Percentiles rank a stretch among this genome's conserved stretches.
phyloP scores from a whole-genome alignment of 2,888 invertebrate species.

The Periphyllus acericola region DNA sequence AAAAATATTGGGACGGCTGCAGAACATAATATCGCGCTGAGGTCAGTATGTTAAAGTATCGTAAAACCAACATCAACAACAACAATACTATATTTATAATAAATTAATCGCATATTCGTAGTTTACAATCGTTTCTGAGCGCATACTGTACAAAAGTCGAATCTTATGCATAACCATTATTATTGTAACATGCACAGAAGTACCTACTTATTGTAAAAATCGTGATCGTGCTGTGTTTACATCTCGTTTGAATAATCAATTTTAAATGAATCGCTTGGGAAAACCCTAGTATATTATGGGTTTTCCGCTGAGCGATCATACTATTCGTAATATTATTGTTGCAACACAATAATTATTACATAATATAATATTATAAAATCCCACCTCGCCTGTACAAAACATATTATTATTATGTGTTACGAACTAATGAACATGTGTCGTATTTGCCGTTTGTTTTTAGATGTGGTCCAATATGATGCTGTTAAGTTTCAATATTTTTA shows the following conservation, averaged over 20 bases:
- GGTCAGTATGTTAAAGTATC: not conserved
- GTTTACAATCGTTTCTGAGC: too few species aligned
- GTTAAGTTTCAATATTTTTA: not conserved
- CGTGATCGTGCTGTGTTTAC: not conserved
- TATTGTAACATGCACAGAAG: too few species aligned
- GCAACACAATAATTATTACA: not conserved
- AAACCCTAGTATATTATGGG: not conserved
- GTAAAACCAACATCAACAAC: too few species aligned
- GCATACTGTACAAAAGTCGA: not conserved
- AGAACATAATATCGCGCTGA: slow-evolving; percentile 24
- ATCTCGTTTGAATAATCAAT: not conserved
- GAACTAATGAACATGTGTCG: not conserved
- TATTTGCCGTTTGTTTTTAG: not conserved
- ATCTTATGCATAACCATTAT: too few species aligned
- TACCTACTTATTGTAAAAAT: not conserved
- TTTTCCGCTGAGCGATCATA: not conserved
- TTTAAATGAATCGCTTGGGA: not conserved
- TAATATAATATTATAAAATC: not conserved
- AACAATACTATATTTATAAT: too few species aligned
- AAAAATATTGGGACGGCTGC: not conserved
- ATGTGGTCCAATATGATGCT: slow-evolving; percentile 27
- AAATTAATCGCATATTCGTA: too few species aligned
- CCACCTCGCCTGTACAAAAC: not conserved
- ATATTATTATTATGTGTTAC: not conserved
- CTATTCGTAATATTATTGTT: not conserved